These are phyloP conservation scores for Xenopus laevis DNA, from an alignment of 2,113 vertebrate species.

Conservation along the genomic window DNA sequence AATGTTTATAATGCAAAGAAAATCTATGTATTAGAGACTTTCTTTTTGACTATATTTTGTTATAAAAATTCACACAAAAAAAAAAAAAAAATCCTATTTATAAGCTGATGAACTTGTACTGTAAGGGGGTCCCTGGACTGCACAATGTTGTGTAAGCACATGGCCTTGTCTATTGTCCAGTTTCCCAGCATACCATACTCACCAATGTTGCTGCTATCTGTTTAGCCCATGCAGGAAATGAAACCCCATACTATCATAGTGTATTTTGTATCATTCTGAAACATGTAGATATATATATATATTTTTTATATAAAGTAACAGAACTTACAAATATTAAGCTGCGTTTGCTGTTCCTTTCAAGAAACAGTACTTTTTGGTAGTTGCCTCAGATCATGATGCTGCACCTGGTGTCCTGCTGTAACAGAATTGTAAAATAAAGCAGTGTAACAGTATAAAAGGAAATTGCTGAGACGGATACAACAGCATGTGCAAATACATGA, in stretches of 20 bases:
- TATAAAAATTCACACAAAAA: slow-evolving; percentile 12
- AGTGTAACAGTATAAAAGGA: too few species aligned
- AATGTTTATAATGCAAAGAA: slow-evolving; percentile 3
- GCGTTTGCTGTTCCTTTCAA: too few species aligned
- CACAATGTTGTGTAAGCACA: neutral
- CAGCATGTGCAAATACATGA: too few species aligned
- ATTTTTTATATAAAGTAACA: too few species aligned
- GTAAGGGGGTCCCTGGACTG: neutral
- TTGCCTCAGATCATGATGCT: too few species aligned
- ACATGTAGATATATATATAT: too few species aligned
- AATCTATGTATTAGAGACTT: slow-evolving; percentile 31
- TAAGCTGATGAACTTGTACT: slow-evolving; percentile 41
- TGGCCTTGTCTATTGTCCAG: neutral
- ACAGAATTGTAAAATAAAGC: too few species aligned
- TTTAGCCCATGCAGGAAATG: slow-evolving; percentile 6
- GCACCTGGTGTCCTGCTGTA: too few species aligned
- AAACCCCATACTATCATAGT: neutral
- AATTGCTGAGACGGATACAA: too few species aligned
- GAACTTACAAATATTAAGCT: too few species aligned
- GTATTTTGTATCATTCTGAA: too few species aligned
- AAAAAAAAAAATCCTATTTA: slow-evolving; percentile 13
- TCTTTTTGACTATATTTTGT: neutral
- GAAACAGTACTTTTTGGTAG: too few species aligned
- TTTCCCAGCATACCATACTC: slow-evolving; percentile 9
- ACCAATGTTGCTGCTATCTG: slow-evolving; percentile 37